Percentiles rank a stretch among this genome's conserved stretches.
phyloP scores from a whole-genome alignment of 2,888 invertebrate species.

The Ennomos fuscantarius region DNA sequence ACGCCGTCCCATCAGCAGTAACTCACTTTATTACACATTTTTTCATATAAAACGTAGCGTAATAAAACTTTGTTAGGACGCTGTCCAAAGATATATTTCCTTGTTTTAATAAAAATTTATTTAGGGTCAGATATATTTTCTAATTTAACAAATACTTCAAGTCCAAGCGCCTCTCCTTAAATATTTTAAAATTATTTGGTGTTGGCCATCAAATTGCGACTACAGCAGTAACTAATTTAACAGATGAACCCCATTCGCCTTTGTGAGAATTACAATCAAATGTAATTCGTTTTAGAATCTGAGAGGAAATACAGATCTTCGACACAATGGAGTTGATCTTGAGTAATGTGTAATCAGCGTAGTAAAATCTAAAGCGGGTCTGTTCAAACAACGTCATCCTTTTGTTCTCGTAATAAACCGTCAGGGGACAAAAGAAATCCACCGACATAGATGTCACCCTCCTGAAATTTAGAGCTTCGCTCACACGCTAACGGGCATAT shows the following conservation, averaged over 20 bases:
- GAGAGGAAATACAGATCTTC: conserved; percentile 64
- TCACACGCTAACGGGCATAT: conserved; percentile 49
- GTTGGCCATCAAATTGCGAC: conserved; percentile 32
- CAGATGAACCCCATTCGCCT: conserved; percentile 56
- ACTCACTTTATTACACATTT: conserved; percentile 15
- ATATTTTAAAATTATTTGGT: conserved; percentile 28
- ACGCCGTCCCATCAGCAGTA: conserved; percentile 19
- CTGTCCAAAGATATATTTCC: conserved; percentile 8
- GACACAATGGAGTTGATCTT: conserved; percentile 68
- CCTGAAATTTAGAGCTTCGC: conserved; percentile 63
- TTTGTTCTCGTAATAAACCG: conserved; percentile 80
- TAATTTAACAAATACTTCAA: conserved; percentile 7
- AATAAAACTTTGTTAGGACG: conserved; percentile 14
- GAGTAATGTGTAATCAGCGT: conserved; percentile 73
- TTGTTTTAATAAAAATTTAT: conserved; percentile 5
- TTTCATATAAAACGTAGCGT: conserved; percentile 10
- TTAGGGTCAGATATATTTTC: conserved; percentile 7
- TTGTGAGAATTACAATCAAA: conserved; percentile 62
- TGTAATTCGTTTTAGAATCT: conserved; percentile 66
- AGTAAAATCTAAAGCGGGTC: conserved; percentile 73
- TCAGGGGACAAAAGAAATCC: conserved; percentile 75
- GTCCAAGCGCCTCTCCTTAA: conserved; percentile 4
- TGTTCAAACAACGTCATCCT: conserved; percentile 70
- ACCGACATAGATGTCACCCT: conserved; percentile 67
- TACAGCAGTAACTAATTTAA: conserved; percentile 39